Conservation (phyloP, 2,888 invertebrate species). For the Diarsia dahlii region DNA sequence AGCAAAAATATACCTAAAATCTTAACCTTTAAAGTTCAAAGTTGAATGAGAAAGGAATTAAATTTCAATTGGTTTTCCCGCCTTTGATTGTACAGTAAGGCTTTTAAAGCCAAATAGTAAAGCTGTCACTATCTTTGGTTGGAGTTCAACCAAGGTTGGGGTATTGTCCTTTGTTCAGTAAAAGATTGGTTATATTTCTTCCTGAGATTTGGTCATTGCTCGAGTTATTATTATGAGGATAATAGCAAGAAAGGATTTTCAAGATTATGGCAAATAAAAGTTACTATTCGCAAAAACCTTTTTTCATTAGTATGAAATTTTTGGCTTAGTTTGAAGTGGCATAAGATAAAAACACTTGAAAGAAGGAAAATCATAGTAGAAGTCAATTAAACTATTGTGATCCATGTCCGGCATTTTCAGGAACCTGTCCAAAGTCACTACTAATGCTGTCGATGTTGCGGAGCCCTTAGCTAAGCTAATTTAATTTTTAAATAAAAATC, state of each 20-base stretch:
- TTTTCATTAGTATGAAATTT: not conserved
- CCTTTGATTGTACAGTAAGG: conserved; percentile 51
- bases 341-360: not conserved
- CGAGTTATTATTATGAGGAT: not conserved
- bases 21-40: conserved; percentile 36
- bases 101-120: conserved; percentile 51
- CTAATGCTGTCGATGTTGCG: no score
- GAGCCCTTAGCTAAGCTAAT: not conserved
- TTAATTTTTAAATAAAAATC: not conserved
- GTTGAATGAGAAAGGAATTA: conserved; percentile 6
- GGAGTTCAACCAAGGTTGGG: conserved; percentile 24
- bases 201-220: not conserved
- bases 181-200: not conserved
- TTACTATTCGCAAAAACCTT: not conserved
- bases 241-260: not conserved
- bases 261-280: not conserved
- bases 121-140: conserved; percentile 46
- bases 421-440: not conserved
- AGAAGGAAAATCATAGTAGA: not conserved
- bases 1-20: conserved; percentile 33
- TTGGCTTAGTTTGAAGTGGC: not conserved
- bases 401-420: not conserved
- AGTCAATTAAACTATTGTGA: not conserved
- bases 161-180: conserved; percentile 5
- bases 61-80: conserved; percentile 58